Percentiles rank a stretch among this genome's conserved stretches.
Evolutionary conservation across 2,888 invertebrate genomes (phyloP).

Genomic region (Punctoribates punctum): DNA sequence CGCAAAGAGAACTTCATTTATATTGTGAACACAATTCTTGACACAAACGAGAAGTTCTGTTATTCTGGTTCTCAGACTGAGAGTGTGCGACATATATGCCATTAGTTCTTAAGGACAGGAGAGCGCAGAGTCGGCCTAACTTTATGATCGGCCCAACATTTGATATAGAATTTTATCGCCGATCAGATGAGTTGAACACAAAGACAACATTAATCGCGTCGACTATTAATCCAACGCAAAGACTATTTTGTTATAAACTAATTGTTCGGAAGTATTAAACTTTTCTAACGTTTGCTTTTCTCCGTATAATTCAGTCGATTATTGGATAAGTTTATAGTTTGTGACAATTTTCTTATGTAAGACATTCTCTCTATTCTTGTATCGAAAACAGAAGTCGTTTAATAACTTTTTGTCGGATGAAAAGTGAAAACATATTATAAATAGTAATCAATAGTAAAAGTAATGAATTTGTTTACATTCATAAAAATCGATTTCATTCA

Average conservation of each 20-base stretch:
- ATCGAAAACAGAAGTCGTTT: no score
- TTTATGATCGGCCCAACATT: constrained; percentile 1
- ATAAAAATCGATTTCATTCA: not conserved
- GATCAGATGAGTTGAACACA: not conserved
- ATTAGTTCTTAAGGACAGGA: not conserved
- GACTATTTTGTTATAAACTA: not conserved
- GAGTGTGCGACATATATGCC: not conserved
- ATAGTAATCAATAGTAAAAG: not conserved
- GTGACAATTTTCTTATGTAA: no score
- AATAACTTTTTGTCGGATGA: not conserved
- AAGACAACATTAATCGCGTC: not conserved
- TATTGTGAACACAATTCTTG: not conserved
- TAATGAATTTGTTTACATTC: not conserved
- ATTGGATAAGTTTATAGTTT: no score
- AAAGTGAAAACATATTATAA: not conserved
- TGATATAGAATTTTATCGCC: not conserved
- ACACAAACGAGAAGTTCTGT: not conserved
- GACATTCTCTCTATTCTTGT: no score
- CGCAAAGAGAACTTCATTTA: not conserved
- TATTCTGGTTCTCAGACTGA: not conserved
- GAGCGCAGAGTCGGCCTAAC: constrained; percentile 5
- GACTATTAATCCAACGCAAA: not conserved
- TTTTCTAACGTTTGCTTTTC: no score
- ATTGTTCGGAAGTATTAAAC: not conserved
- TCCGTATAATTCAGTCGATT: no score